phyloP scores from a whole-genome alignment of 2,113 vertebrate genomes.

The Hydropotes inermis region DNA sequence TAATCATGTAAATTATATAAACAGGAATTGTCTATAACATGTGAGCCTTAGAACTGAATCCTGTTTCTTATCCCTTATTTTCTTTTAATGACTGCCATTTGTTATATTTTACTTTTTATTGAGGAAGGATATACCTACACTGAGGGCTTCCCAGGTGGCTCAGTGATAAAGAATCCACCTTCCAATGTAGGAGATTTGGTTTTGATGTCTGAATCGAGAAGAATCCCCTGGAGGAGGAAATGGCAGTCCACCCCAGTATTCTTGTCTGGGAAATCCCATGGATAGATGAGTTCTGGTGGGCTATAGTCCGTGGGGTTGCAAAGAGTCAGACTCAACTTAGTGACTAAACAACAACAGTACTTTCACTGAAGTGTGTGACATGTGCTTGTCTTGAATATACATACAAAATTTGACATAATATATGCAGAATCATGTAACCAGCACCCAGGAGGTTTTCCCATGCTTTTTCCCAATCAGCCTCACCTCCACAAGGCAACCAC shows the following conservation, averaged over 20 bases:
- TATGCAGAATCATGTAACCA: neutral
- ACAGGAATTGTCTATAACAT: neutral
- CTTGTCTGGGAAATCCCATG: neutral
- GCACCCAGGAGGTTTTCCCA: neutral
- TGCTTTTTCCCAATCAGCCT: neutral
- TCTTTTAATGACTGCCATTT: neutral
- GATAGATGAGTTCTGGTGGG: neutral
- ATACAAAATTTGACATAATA: neutral
- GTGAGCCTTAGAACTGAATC: neutral
- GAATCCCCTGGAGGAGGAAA: no score
- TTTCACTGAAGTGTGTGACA: neutral
- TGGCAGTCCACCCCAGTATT: no score
- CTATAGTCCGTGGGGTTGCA: neutral
- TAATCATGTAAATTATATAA: neutral
- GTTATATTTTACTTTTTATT: conserved; percentile 2
- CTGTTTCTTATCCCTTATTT: neutral
- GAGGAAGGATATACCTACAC: neutral
- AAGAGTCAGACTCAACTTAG: neutral
- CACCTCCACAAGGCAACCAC: no score
- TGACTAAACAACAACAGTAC: neutral
- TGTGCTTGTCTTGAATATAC: neutral
- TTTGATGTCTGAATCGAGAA: no score
- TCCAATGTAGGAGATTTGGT: no score
- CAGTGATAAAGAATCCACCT: no score
- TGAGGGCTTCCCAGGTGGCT: neutral